These are phyloP conservation scores for Lichenostomus cassidix DNA, from an alignment of 2,113 vertebrate genomes.

Conservation along the genomic window DNA sequence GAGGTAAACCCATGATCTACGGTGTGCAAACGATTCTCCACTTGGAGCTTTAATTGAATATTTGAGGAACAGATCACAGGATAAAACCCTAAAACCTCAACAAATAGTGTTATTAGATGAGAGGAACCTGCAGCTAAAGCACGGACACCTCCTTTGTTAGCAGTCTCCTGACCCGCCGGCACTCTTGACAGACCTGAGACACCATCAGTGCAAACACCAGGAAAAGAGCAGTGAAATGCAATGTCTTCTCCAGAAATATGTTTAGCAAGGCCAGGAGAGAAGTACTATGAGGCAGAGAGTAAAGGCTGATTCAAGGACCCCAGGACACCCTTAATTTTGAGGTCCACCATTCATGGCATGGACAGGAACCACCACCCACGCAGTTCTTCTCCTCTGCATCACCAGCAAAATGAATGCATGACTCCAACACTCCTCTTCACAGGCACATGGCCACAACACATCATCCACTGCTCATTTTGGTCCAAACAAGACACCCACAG, in stretches of 20 bases:
- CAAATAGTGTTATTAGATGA: slow-evolving; percentile 57
- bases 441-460: not conserved
- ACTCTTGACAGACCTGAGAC: slow-evolving; percentile 41
- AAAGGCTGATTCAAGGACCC: not conserved
- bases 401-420: not conserved
- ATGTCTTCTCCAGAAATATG: not conserved
- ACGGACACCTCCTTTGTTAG: slow-evolving; percentile 14
- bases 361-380: not conserved
- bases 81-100: slow-evolving; percentile 52
- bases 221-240: not conserved
- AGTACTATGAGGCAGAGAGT: not conserved
- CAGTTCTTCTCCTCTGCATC: not conserved
- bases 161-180: not conserved
- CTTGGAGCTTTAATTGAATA: slow-evolving; percentile 49
- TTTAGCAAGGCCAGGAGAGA: not conserved
- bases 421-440: not conserved
- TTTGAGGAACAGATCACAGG: slow-evolving; percentile 52
- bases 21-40: slow-evolving; percentile 55
- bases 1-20: slow-evolving; percentile 31
- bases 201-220: slow-evolving; percentile 17
- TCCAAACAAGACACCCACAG: not conserved
- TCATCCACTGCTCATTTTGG: slow-evolving; percentile 3
- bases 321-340: not conserved
- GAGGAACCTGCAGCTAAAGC: slow-evolving; percentile 11
- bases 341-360: not conserved